Conservation (phyloP, 64 coral and sea anemone genomes). For the Montipora sp. region DNA sequence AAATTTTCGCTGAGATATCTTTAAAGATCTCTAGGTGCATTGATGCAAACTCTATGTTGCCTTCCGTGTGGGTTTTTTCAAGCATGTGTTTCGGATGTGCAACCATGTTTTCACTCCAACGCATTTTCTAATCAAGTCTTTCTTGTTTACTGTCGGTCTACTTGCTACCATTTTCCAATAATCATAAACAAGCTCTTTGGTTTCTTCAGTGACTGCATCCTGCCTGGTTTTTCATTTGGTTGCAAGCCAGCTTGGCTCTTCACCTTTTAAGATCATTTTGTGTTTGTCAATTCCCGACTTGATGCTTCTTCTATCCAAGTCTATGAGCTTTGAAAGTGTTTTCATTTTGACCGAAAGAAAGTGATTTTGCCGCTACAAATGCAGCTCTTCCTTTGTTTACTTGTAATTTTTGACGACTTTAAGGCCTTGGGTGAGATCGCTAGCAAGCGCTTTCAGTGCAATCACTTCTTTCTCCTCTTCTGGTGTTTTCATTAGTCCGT, state of each 20-base stretch:
- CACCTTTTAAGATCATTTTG: constrained; percentile 18
- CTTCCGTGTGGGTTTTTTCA: constrained; percentile 68
- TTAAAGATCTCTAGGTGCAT: no score
- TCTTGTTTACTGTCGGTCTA: constrained; percentile 51
- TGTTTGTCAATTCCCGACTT: constrained; percentile 6
- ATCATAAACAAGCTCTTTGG: constrained; percentile 18
- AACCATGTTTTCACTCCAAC: not conserved
- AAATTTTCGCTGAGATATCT: no score
- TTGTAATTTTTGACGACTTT: not conserved
- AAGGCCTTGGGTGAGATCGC: not conserved
- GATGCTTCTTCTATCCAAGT: constrained; percentile 44
- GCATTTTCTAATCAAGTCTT: constrained; percentile 27
- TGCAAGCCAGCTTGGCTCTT: constrained; percentile 47
- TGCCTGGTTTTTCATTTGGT: constrained; percentile 46
- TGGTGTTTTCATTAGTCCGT: not conserved
- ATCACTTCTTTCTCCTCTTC: not conserved
- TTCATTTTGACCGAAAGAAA: no score
- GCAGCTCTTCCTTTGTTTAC: no score
- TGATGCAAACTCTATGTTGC: no score
- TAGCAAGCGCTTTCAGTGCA: not conserved
- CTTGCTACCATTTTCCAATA: constrained; percentile 33
- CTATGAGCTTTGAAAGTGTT: constrained; percentile 24
- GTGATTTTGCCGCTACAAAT: no score
- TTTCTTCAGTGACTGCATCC: constrained; percentile 21
- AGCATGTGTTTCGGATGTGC: constrained; percentile 57